Evolutionary conservation across 2,888 invertebrate genomes (phyloP).

Genomic region (Drosophila quasianomalipes): DNA sequence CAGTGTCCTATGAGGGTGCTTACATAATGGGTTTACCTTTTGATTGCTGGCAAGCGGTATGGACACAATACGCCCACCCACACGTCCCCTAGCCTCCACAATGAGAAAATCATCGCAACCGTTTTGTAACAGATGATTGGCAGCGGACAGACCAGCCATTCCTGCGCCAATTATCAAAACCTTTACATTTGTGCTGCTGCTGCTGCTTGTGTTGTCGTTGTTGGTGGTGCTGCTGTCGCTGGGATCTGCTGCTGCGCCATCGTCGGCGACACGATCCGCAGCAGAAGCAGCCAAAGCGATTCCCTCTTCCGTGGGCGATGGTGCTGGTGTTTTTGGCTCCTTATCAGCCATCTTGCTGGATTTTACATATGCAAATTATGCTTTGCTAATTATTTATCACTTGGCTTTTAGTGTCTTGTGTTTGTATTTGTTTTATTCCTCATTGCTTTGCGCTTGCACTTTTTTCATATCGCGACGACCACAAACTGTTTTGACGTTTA

Average conservation of each 20-base stretch:
- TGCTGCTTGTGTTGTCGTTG: constrained; percentile 32
- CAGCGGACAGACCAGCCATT: constrained; percentile 92
- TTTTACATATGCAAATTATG: constrained; percentile 51
- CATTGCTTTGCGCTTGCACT: constrained; percentile 53
- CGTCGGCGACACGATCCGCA: constrained; percentile 33
- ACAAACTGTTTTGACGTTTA: constrained; percentile 74
- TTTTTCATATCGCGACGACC: constrained; percentile 50
- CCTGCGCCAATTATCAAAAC: constrained; percentile 94
- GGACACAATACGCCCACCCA: constrained; percentile 93
- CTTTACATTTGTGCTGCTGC: constrained; percentile 87
- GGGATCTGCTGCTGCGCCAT: constrained; percentile 37
- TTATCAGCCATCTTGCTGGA: constrained; percentile 71
- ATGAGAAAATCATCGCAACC: constrained; percentile 92
- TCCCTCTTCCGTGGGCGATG: constrained; percentile 80
- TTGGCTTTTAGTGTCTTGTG: constrained; percentile 25
- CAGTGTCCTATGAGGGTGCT: constrained; percentile 32
- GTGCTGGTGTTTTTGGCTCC: constrained; percentile 71
- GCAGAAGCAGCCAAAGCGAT: constrained; percentile 38
- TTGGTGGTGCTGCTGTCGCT: constrained; percentile 37
- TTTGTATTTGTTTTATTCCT: constrained; percentile 40
- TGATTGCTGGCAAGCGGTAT: constrained; percentile 88
- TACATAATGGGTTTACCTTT: constrained; percentile 82
- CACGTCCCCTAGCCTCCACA: constrained; percentile 92
- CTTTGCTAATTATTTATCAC: constrained; percentile 21
- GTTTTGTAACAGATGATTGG: constrained; percentile 92